Evolutionary conservation across 2,888 invertebrate species (phyloP), one percentile per base, ranked within the genome.

Genomic region (Lysandra bellargus): DNA sequence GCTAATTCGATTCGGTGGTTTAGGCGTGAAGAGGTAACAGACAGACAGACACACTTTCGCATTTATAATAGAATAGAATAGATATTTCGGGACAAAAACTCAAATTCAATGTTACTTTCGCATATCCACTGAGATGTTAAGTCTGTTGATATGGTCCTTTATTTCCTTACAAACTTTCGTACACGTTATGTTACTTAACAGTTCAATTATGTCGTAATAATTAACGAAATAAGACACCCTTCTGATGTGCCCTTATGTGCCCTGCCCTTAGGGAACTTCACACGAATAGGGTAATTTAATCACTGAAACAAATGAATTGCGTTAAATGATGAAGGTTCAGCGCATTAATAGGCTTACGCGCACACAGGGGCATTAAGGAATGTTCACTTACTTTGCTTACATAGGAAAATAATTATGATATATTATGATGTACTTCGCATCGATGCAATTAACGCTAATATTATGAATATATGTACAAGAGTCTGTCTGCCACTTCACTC

Each of bases 211-310:
- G 17, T 57, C 17, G 57, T 57, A 57, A 57, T 57, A 57, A 57
- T 57, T 57, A 57, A 57, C 57, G 57, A 57, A 57, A 4, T 57
- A 4, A 57, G 57, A 57, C 64, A 64, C 64, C 64, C 64, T 64
- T 64, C 30, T 3, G 64, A 64, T 30, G 64, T 64, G 30, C 64
- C 64, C 64, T 30, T 30, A 12, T 7, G 30, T 30, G n/a, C 23
- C 61, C 61, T 61, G 61, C 7, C 30, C 64, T 64, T 30, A 30
- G 30, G 64, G 30, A 64, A 30, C 30, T 64, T 64, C 64, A 64
- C 64, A 64, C 64, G 30, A 64, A 64, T 64, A 30, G 64, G 64
- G 64, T 64, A 64, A 64, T 64, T 64, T 64, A 64, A 64, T 64
- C 30, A 23, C 64, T 64, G 30, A 64, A 64, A 64, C 23, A 64